Evolutionary conservation across 92 coral and sea anemone genomes (phyloP).

Genomic region (Phymanthus crucifer): DNA sequence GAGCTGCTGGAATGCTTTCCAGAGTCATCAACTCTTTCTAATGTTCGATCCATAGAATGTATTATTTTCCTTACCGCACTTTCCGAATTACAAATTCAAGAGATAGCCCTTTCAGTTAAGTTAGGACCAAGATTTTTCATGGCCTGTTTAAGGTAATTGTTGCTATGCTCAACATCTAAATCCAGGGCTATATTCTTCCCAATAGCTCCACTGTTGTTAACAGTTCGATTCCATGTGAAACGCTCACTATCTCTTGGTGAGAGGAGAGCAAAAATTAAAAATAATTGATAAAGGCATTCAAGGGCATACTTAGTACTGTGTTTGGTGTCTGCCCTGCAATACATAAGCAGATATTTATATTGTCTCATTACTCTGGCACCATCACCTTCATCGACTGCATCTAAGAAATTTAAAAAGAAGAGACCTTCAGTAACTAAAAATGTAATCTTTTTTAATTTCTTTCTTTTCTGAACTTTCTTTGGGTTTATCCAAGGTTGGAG

Average conservation of each 20-base stretch:
- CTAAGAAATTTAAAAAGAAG: constrained; percentile 32
- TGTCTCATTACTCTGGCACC: constrained; percentile 48
- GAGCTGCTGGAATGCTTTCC: constrained; percentile 21
- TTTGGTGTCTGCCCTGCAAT: constrained; percentile 40
- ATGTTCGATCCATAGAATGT: constrained; percentile 19
- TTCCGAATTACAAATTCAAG: constrained; percentile 35
- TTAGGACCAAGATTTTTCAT: constrained; percentile 44
- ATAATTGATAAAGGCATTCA: constrained; percentile 47
- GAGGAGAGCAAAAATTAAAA: constrained; percentile 29
- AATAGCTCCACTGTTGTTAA: constrained; percentile 33
- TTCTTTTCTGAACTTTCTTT: not conserved
- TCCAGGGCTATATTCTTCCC: constrained; percentile 32
- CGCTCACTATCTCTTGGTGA: too few relatives aligned
- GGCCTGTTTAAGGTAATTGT: constrained; percentile 32
- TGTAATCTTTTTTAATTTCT: not conserved
- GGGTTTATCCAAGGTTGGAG: not conserved
- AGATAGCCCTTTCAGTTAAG: constrained; percentile 32
- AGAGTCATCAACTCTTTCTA: constrained; percentile 11
- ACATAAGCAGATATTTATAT: constrained; percentile 43
- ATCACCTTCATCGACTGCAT: constrained; percentile 55
- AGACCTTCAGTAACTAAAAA: not conserved
- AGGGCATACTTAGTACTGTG: constrained; percentile 53
- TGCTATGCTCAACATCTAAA: constrained; percentile 39
- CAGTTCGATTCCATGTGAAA: constrained; percentile 39
- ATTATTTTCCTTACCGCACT: constrained; percentile 25